Evolutionary conservation across 2,797 vertebrate species (phyloP), one percentile per base, ranked within the genome.

Genomic region (Spheniscus humboldti): DNA sequence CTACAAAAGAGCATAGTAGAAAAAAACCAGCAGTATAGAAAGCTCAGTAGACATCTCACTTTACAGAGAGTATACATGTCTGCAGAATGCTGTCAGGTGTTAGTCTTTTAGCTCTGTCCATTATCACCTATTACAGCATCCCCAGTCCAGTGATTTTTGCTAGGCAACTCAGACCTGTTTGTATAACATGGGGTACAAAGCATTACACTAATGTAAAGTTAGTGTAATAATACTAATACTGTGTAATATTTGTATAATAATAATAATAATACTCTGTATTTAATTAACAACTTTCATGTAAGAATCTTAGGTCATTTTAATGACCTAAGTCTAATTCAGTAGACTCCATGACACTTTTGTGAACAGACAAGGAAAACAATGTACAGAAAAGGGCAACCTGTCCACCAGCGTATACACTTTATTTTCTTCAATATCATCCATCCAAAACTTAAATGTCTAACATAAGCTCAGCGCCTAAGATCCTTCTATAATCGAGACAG

Each of bases 371-470:
- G 16, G 57, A 80, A 74, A 74, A 56, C 10, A 66, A 78, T 91
- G 5, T 14, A 43, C 7, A 53, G 30, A 69, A 87, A 48, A 4
- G 1, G 6, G 5, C 7, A 82, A n/a, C 13, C 43, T 87, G 1
- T 11, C 47, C 13, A 57, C 5, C 8, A 47, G 10, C 0, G 0
- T 30, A n/a, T 30, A 22, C 2, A 22, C 4, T 72, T 77, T 56
- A 48, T 74, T 83, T 88, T 88, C n/a, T 77, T 37, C 78, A 23
- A 74, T 3, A 43, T 37, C 11, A 12, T 55, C 10, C 13, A 68
- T 35, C 13, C 12, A 86, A 90, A 93, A 84, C 57, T 45, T 74
- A 57, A 50, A 62, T 25, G 7, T 7, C 25, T 30, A 41, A 11
- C 48, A 53, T 16, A 63, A 63, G 6, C 6, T 74, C 27, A 55